Evolutionary conservation across 2,797 vertebrate genomes (phyloP).

Genomic region (Chaenodraco wilsoni): DNA sequence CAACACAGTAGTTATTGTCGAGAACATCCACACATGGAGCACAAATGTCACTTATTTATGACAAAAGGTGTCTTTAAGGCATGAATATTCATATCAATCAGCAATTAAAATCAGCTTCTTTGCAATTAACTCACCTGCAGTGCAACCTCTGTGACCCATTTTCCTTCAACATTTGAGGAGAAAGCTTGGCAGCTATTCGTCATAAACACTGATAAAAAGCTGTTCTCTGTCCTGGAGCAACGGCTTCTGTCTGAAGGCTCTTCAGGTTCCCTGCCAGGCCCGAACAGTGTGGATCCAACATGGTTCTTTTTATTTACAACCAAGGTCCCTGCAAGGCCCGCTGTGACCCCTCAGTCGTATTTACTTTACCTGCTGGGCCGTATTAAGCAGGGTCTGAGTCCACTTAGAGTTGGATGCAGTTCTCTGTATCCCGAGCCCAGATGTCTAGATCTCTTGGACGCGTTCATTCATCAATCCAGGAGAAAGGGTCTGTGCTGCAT

Average conservation of each 20-base stretch:
- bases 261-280: conserved; percentile 13
- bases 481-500: conserved; percentile 71
- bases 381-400: conserved; percentile 51
- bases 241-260: conserved; percentile 10
- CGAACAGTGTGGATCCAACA: conserved; percentile 31
- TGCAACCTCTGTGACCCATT: neutral
- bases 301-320: conserved; percentile 51
- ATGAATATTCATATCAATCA: conserved; percentile 15
- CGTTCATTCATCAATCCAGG: conserved; percentile 66
- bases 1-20: neutral
- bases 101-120: conserved; percentile 11
- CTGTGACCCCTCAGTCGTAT: conserved; percentile 50
- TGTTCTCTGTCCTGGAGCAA: conserved; percentile 32
- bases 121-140: conserved; percentile 13
- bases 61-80: neutral
- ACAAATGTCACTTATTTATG: neutral
- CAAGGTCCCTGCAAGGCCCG: conserved; percentile 29
- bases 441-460: conserved; percentile 61
- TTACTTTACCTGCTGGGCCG: conserved; percentile 59
- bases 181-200: conserved; percentile 8
- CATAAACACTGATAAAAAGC: conserved; percentile 20
- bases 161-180: neutral
- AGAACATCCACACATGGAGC: neutral
- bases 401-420: conserved; percentile 52
- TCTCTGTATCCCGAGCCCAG: conserved; percentile 45